These are phyloP conservation scores for Castor canadensis DNA, from an alignment of 2,113 vertebrate species.

Conservation along the genomic window DNA sequence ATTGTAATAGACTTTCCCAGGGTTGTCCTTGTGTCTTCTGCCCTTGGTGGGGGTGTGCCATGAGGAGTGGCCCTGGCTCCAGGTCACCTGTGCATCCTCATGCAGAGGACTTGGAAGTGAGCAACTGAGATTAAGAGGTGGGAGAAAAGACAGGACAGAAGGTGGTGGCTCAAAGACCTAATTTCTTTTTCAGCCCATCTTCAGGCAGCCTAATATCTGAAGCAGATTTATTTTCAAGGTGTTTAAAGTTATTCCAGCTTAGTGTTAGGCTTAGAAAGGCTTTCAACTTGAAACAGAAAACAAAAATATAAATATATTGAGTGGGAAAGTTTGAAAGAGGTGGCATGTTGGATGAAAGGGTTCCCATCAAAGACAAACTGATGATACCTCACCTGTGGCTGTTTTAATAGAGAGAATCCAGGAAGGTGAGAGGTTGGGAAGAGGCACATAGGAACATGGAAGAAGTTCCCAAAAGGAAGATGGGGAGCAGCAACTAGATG, in stretches of 20 bases:
- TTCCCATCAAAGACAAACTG: not conserved
- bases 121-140: not conserved
- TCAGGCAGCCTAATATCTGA: not conserved
- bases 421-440: not conserved
- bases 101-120: not conserved
- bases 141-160: not conserved
- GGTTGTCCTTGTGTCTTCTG: not conserved
- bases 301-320: not conserved
- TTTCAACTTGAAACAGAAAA: not conserved
- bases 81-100: not conserved
- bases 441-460: fast-evolving
- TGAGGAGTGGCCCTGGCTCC: not conserved
- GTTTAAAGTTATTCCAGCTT: not conserved
- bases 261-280: not conserved
- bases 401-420: not conserved
- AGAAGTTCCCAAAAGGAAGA: not conserved
- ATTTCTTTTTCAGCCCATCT: not conserved
- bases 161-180: not conserved
- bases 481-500: not conserved
- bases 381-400: not conserved
- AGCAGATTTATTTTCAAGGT: not conserved
- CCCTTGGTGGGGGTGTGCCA: not conserved
- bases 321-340: not conserved
- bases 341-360: not conserved
- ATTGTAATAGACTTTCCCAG: not conserved